Percentiles rank a stretch among this genome's conserved stretches.
Conservation (phyloP, 2,888 invertebrate species). For the Xestia xanthographa region DNA sequence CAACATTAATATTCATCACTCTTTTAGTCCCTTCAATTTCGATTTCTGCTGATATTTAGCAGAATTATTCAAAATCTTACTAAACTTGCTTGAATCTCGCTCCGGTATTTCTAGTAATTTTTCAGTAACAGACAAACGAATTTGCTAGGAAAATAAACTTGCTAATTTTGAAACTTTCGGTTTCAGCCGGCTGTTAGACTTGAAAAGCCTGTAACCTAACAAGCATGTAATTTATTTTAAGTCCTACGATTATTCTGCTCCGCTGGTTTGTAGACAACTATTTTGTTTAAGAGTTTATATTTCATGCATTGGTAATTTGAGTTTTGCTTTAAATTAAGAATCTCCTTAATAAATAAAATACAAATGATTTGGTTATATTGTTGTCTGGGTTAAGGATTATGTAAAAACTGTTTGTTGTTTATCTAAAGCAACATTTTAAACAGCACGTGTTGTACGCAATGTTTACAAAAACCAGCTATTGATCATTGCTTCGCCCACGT, state of each 20-base stretch:
- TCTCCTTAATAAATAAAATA: background rate
- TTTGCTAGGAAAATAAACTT: constrained; percentile 47
- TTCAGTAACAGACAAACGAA: constrained; percentile 39
- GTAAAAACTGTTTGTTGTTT: background rate
- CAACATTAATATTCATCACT: too few relatives aligned
- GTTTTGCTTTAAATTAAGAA: background rate
- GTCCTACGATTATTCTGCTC: constrained; percentile 45
- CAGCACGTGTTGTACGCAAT: background rate
- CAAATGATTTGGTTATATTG: background rate
- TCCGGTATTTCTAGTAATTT: constrained; percentile 29
- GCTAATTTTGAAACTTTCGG: constrained; percentile 54
- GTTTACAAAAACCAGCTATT: too few relatives aligned
- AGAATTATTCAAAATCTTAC: constrained; percentile 12
- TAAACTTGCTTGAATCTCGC: constrained; percentile 15
- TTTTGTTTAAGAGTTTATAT: constrained; percentile 11
- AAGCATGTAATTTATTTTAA: constrained; percentile 62
- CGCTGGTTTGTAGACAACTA: constrained; percentile 43
- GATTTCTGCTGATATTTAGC: too few relatives aligned
- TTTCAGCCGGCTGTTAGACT: constrained; percentile 38
- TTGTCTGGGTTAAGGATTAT: too few relatives aligned
- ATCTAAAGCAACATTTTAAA: background rate
- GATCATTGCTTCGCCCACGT: too few relatives aligned
- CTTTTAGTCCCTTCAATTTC: too few relatives aligned
- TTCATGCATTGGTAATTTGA: constrained; percentile 8
- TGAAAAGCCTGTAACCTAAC: constrained; percentile 47